Percentiles rank a stretch among this genome's conserved stretches.
Evolutionary conservation across 2,888 invertebrate genomes (phyloP).

Genomic region (Pterostichus niger): DNA sequence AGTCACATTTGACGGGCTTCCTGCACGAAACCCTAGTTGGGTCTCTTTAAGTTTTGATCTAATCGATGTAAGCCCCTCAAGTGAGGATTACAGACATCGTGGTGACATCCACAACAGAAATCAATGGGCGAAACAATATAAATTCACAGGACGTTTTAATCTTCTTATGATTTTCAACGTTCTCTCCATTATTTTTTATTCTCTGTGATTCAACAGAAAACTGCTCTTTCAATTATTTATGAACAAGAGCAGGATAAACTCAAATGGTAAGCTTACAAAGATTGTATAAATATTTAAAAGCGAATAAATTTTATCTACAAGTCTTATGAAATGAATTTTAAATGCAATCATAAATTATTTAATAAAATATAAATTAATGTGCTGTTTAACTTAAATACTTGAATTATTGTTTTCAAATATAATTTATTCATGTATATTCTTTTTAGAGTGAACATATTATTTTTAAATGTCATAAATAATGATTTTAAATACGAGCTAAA

Average conservation of each 20-base stretch:
- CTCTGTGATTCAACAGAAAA: constrained; percentile 15
- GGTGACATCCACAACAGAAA: constrained; percentile 71
- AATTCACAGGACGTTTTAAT: constrained; percentile 64
- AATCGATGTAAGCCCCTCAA: constrained; percentile 76
- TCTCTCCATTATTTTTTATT: constrained; percentile 43
- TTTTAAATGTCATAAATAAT: no score
- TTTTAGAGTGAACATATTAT: no score
- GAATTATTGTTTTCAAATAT: background rate
- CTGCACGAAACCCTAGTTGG: constrained; percentile 73
- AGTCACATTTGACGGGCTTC: constrained; percentile 46
- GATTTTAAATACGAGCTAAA: no score
- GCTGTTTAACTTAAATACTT: background rate
- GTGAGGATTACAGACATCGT: constrained; percentile 71
- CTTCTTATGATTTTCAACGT: constrained; percentile 49
- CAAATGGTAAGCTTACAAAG: constrained; percentile 7
- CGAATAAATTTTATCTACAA: constrained; percentile 22
- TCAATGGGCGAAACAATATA: constrained; percentile 67
- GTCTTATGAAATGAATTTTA: constrained; percentile 19
- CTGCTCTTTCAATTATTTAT: constrained; percentile 43
- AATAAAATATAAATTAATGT: constrained; percentile 4
- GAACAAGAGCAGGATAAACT: constrained; percentile 7
- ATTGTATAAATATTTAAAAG: constrained; percentile 17
- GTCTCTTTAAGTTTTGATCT: constrained; percentile 73
- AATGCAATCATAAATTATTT: constrained; percentile 6
- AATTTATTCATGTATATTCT: background rate